Conservation (phyloP, 2,888 invertebrate species). For the Chymomyza fuscimana region DNA sequence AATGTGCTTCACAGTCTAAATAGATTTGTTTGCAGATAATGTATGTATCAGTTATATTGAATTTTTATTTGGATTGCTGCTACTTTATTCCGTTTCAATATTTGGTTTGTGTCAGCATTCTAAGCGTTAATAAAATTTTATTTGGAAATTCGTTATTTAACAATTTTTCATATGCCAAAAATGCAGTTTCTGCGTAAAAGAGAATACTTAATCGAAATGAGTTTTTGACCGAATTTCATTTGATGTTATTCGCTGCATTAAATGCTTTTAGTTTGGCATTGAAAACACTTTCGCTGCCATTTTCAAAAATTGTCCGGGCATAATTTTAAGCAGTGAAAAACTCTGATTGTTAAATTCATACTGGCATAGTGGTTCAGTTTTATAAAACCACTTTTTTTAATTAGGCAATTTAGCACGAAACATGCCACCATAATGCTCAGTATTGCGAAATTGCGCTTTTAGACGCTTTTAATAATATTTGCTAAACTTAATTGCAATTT, state of each 20-base stretch:
- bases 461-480: neutral
- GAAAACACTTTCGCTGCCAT: neutral
- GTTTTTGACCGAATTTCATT: neutral
- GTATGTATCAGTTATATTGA: neutral
- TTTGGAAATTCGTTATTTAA: neutral
- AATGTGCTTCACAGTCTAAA: too few species aligned
- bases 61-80: constrained; percentile 28
- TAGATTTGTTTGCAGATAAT: too few species aligned
- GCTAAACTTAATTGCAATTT: neutral
- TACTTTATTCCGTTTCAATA: constrained; percentile 16
- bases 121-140: constrained; percentile 2
- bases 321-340: too few species aligned
- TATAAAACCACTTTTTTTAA: neutral
- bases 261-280: neutral
- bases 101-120: neutral
- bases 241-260: neutral
- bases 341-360: neutral
- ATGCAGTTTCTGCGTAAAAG: neutral
- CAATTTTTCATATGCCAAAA: neutral
- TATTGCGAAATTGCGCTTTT: neutral
- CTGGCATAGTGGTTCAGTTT: too few species aligned
- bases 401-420: neutral
- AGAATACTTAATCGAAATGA: neutral
- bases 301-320: too few species aligned
- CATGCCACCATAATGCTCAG: neutral